Percentiles rank a stretch among this genome's conserved stretches.
These are phyloP conservation scores for Anabacerthia variegaticeps DNA, from an alignment of 2,797 vertebrate genomes.

Conservation along the genomic window DNA sequence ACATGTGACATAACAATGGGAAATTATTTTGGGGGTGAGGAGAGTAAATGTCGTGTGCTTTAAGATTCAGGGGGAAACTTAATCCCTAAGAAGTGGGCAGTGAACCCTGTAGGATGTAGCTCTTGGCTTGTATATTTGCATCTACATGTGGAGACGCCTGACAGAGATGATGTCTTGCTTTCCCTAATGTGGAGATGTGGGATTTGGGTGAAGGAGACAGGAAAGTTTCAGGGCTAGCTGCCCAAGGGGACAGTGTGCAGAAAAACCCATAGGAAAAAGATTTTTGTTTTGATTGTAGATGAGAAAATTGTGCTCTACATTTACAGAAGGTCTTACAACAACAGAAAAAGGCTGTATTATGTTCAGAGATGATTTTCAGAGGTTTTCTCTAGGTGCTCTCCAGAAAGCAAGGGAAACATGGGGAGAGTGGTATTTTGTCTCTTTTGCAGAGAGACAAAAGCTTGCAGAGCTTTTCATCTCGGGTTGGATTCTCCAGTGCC, in stretches of 20 bases:
- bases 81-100: not conserved
- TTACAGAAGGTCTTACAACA: not conserved
- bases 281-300: not conserved
- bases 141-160: not conserved
- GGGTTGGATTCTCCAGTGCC: not conserved
- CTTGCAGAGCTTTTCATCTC: not conserved
- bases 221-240: not conserved
- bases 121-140: not conserved
- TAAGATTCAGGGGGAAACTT: not conserved
- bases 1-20: not conserved
- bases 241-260: not conserved
- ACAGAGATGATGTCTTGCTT: not conserved
- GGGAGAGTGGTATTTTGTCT: not conserved
- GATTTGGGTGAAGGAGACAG: not conserved
- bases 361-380: not conserved
- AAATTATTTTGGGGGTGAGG: not conserved
- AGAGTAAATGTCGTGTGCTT: not conserved
- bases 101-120: not conserved
- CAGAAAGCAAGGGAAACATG: not conserved
- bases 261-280: not conserved
- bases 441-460: not conserved
- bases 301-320: accelerated
- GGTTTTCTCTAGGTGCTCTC: not conserved
- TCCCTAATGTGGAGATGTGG: not conserved
- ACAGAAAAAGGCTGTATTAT: not conserved